Evolutionary conservation across 1,140 invertebrate genomes (phyloP), one percentile per base, ranked within the genome.

Genomic region (Orchestia grillus): DNA sequence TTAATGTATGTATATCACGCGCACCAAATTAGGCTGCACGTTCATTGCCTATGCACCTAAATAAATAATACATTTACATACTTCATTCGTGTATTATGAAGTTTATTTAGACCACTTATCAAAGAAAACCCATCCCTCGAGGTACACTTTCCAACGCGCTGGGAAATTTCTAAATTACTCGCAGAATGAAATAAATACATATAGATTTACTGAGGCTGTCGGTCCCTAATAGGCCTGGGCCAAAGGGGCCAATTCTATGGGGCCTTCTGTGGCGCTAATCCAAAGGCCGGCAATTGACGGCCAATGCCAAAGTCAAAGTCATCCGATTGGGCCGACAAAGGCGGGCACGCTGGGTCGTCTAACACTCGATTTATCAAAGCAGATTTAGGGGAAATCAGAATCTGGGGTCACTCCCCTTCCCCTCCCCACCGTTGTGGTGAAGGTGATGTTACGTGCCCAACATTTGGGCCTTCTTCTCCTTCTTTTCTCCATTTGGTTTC

Each of bases 301-400:
- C 15, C 4, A 90, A 42, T 23, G 88, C 15, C 4, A 90, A 42
- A 42, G 43, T 36, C 41, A 23, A 41, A 41, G 88, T 90, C 88
- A 90, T 90, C 88, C 88, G 88, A 90, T 90, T 90, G n/a, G 15
- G 36, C 41, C 88, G 16, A 90, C 88, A 90, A 90, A 90, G 88
- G 62, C 88, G n/a, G 6, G 41, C 28, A n/a, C 87, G 36, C 8
- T n/a, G 41, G 87, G 8, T 36, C 8, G 36, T 8, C 87, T 41
- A 87, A 87, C 8, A 36, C 87, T 87, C 87, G 8, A 87, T 87
- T 87, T 87, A 87, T 87, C 87, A 87, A 87, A 87, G 87, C 87
- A 87, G 87, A 87, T 87, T 87, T 41, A 36, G 36, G 4, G 87
- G 8, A 87, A 87, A 87, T 87, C 87, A 90, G 88, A 90, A 90